These are phyloP conservation scores for Brenthis daphne DNA, from an alignment of 2,888 invertebrate genomes.

Conservation along the genomic window DNA sequence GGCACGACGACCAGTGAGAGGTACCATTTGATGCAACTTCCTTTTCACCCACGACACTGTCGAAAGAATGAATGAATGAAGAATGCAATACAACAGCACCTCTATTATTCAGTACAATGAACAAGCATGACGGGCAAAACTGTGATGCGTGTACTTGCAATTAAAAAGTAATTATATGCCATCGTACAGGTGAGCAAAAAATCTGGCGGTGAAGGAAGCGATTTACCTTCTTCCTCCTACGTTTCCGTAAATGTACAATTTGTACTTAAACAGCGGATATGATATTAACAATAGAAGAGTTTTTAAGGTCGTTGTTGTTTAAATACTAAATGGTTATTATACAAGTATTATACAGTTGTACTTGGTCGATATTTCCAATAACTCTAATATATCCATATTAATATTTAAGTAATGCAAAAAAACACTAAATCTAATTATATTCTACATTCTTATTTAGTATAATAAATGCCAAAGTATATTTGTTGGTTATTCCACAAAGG, in stretches of 20 bases:
- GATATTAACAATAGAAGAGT: slow-evolving; percentile 30
- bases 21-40: slow-evolving; percentile 67
- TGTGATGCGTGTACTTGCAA: slow-evolving; percentile 47
- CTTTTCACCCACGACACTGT: slow-evolving; percentile 60
- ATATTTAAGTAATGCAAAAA: too few species aligned
- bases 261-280: slow-evolving; percentile 36
- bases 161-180: slow-evolving; percentile 39
- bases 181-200: slow-evolving; percentile 34
- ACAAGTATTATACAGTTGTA: background rate
- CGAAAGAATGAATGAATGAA: slow-evolving; percentile 46
- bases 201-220: slow-evolving; percentile 35
- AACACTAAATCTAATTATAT: too few species aligned
- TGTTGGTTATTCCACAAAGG: too few species aligned
- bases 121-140: slow-evolving; percentile 28
- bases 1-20: slow-evolving; percentile 28
- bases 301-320: slow-evolving; percentile 18
- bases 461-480: too few species aligned
- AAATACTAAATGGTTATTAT: background rate
- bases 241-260: slow-evolving; percentile 37
- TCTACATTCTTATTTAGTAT: too few species aligned
- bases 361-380: background rate
- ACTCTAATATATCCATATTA: background rate
- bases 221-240: slow-evolving; percentile 39
- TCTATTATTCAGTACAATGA: slow-evolving; percentile 23
- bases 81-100: slow-evolving; percentile 24